phyloP scores from a whole-genome alignment of 2,113 vertebrate species.

The Zosterops hypoxanthus region DNA sequence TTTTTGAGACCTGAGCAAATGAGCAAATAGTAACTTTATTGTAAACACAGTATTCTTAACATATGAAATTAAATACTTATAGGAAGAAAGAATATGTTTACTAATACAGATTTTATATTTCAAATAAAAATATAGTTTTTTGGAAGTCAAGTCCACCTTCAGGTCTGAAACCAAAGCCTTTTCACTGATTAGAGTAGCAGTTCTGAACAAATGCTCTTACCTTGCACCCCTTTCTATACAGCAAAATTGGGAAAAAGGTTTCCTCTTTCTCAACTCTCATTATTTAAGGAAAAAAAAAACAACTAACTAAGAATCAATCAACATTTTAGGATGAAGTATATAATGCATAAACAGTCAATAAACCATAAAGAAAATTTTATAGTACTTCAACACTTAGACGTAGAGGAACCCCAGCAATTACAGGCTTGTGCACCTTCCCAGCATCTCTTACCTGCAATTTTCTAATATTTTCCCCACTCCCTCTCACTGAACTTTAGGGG shows the following conservation, averaged over 20 bases:
- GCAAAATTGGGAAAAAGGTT: background rate
- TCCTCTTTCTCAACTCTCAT: background rate
- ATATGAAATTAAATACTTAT: background rate
- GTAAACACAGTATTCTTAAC: background rate
- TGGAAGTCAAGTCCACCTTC: background rate
- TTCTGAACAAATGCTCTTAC: background rate
- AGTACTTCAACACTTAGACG: background rate
- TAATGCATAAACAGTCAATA: background rate
- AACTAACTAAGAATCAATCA: background rate
- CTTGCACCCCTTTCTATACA: background rate
- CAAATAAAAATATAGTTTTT: background rate
- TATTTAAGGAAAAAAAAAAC: background rate
- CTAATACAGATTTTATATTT: background rate
- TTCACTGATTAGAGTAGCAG: background rate
- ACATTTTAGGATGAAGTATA: background rate
- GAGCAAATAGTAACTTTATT: background rate
- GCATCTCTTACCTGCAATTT: background rate
- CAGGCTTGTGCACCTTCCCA: background rate
- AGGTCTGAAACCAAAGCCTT: background rate
- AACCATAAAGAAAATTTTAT: background rate
- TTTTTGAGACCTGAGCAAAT: background rate
- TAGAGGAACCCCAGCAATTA: background rate
- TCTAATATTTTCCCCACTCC: background rate
- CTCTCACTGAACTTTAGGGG: background rate
- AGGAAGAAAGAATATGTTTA: background rate